Evolutionary conservation across 2,888 invertebrate genomes (phyloP), one percentile per base, ranked within the genome.

Genomic region (Ophion ventricosus): DNA sequence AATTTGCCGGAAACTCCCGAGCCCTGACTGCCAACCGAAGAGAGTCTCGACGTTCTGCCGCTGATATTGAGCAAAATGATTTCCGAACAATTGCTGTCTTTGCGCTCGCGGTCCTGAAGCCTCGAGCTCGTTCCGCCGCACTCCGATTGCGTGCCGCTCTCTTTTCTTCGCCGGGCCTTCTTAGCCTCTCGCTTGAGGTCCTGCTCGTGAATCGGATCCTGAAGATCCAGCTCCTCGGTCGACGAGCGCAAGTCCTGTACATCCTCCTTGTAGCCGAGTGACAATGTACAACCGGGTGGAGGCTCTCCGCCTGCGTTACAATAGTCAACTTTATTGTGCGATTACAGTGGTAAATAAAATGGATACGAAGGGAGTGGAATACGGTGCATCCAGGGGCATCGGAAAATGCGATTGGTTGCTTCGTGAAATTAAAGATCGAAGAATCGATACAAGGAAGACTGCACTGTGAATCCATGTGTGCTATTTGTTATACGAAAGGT

Each of bases 171-270:
- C 63, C 92, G 90, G 2, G 93, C 92, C 83, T 92, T 92, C 86
- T 93, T 92, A 69, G 91, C 89, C 54, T 92, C 92, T 0, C 93
- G 85, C 56, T 86, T 90, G 1, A 91, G 87, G 85, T 93, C 93
- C 81, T 93, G 93, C 81, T 91, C 91, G 87, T 93, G 94, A 92
- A 93, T 93, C 57, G 95, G 95, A 93, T 97, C 97, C 90, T 97
- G 96, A 91, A 97, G 96, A 88, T 97, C 97, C 85, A 98, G 94
- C 94, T 98, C 98, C 93, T 98, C 98, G 17, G 98, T 98, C 85
- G 97, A 98, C 80, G 97, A 97, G 88, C 97, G 95, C 88, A 98
- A 93, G 91, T 98, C 98, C 82, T 97, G 95, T n/a, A 97, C 96
- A 89, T 97, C 97, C 93, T 97, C 97, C 91, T 97, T 93, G 87